Percentiles rank a stretch among this genome's conserved stretches.
Conservation (phyloP, 2,113 vertebrate genomes). For the Donacobius atricapilla region DNA sequence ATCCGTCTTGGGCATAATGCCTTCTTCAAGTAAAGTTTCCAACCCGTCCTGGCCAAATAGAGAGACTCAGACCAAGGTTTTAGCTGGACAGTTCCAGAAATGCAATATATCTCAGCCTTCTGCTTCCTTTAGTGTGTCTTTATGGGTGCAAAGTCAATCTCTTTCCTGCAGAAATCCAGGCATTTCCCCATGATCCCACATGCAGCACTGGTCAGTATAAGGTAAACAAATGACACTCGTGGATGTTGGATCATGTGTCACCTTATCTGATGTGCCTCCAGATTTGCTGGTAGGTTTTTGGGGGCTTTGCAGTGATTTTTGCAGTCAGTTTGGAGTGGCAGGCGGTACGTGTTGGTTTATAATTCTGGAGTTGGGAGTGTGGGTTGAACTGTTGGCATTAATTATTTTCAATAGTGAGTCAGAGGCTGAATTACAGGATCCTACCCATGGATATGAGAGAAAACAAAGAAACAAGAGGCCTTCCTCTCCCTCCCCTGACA, state of each 20-base stretch:
- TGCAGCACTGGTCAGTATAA: background rate
- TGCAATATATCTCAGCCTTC: background rate
- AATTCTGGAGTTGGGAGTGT: background rate
- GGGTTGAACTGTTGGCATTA: constrained; percentile 40
- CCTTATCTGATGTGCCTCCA: background rate
- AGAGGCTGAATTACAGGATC: constrained; percentile 21
- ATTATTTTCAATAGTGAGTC: constrained; percentile 44
- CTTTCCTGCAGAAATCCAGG: background rate
- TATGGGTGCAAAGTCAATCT: background rate
- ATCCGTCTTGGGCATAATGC: accelerated
- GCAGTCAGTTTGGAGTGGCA: background rate
- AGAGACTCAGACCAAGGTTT: background rate
- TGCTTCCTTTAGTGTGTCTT: background rate
- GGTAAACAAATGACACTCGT: background rate
- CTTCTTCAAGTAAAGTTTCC: background rate
- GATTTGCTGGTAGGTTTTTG: background rate
- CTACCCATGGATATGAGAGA: background rate
- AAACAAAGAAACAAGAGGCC: constrained; percentile 35
- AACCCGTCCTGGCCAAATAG: background rate
- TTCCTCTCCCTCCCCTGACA: constrained; percentile 23
- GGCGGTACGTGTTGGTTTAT: constrained; percentile 9
- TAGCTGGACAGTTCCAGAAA: background rate
- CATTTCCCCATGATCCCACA: background rate
- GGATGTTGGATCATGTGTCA: background rate
- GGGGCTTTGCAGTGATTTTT: background rate